phyloP scores from a whole-genome alignment of 2,113 vertebrate species.

The Paramormyrops kingsleyae region DNA sequence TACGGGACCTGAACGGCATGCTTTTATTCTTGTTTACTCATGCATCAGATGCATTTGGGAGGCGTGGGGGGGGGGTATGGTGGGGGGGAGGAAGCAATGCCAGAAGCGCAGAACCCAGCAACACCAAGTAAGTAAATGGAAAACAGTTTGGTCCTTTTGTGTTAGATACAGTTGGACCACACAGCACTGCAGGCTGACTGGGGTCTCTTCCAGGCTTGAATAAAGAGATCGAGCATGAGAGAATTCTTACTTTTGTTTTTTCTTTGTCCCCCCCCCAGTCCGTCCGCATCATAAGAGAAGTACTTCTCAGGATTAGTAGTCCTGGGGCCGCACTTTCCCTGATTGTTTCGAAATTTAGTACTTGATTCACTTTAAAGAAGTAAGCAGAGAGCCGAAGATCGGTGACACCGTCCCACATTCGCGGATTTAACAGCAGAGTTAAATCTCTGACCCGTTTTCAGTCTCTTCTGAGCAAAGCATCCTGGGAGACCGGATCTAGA shows the following conservation, averaged over 20 bases:
- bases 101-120: conserved; percentile 40
- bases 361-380: not conserved
- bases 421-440: not conserved
- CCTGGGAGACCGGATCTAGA: not conserved
- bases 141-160: conserved; percentile 39
- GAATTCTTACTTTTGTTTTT: not conserved
- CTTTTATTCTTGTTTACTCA: conserved; percentile 37
- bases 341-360: not conserved
- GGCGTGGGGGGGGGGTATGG: conserved; percentile 2
- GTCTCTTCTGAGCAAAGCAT: not conserved
- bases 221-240: not conserved
- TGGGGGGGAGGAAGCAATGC: not conserved
- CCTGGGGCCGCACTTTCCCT: not conserved
- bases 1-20: conserved; percentile 13
- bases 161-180: conserved; percentile 7
- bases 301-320: not conserved
- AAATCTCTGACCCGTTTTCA: conserved; percentile 2
- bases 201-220: not conserved
- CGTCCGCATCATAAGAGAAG: not conserved
- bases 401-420: not conserved
- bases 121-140: not conserved
- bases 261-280: not conserved
- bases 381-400: not conserved
- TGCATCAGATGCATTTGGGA: conserved; percentile 5
- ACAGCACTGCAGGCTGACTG: not conserved